A percentile compares a stretch with the other conserved stretches of the same genome.
These are phyloP conservation scores for Drosophila sproati DNA, from an alignment of 1,140 invertebrate species.

Conservation along the genomic window DNA sequence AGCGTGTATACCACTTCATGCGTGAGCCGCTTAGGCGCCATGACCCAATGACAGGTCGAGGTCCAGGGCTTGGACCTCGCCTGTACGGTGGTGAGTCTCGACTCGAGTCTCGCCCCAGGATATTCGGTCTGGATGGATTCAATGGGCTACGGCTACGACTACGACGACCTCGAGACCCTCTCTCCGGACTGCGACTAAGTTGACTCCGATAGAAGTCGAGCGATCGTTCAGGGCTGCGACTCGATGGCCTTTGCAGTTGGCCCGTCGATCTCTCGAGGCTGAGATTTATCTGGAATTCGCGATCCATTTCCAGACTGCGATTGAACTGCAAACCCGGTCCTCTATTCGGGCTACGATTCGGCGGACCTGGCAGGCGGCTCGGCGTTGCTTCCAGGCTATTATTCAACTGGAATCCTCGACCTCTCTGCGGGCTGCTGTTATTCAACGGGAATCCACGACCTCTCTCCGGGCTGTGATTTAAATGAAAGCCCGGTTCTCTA, in stretches of 20 bases:
- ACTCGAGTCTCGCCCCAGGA: background rate
- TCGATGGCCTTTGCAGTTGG: background rate
- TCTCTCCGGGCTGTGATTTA: background rate
- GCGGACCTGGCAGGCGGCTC: background rate
- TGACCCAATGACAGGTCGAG: too few species aligned
- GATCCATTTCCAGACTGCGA: background rate
- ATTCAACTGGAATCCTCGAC: background rate
- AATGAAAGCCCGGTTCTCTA: background rate
- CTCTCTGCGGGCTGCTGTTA: background rate
- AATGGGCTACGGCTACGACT: slow-evolving; percentile 9
- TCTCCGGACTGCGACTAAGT: background rate
- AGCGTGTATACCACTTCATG: slow-evolving; percentile 29
- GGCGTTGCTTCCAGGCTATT: background rate
- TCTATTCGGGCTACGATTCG: background rate
- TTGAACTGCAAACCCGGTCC: too few species aligned
- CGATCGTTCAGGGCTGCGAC: background rate
- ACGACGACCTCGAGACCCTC: background rate
- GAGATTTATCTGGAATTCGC: background rate
- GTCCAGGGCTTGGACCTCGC: background rate
- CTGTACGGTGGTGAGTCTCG: background rate
- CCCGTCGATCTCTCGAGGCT: background rate
- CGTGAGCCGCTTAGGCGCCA: slow-evolving; percentile 11
- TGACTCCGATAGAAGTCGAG: background rate
- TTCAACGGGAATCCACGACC: background rate
- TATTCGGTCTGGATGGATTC: background rate